Evolutionary conservation across 2,888 invertebrate species (phyloP).

Genomic region (Yponomeuta evonymella): DNA sequence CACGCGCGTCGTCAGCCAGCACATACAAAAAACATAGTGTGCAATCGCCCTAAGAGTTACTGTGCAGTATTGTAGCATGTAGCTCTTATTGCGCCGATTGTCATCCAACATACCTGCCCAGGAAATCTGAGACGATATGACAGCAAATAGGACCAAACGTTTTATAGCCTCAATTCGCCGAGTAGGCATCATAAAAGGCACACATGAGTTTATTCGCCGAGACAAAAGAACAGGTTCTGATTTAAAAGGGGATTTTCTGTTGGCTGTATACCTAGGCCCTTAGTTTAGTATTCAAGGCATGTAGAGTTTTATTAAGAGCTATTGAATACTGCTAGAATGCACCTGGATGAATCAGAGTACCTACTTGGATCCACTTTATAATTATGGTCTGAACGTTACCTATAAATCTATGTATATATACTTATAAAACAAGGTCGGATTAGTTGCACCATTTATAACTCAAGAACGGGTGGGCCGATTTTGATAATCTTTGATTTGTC

Average conservation of each 20-base stretch:
- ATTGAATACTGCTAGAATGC: background rate
- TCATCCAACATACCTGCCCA: background rate
- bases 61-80: background rate
- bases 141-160: background rate
- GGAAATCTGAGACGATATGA: background rate
- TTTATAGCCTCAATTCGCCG: conserved; percentile 1
- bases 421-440: too few species aligned
- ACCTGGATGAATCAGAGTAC: conserved; percentile 9
- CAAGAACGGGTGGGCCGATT: too few species aligned
- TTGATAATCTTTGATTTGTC: too few species aligned
- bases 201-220: background rate
- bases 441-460: too few species aligned
- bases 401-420: too few species aligned
- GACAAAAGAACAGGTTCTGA: conserved; percentile 3
- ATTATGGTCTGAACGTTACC: too few species aligned
- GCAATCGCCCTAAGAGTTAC: background rate
- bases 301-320: background rate
- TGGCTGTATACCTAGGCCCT: background rate
- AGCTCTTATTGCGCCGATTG: background rate
- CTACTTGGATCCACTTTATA: too few species aligned
- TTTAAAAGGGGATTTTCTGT: conserved; percentile 8
- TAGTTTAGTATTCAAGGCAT: background rate
- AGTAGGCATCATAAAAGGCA: background rate
- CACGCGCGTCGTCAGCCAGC: too few species aligned
- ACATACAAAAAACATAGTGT: too few species aligned